phyloP scores from a whole-genome alignment of 2,113 vertebrate genomes.

The Procavia capensis region DNA sequence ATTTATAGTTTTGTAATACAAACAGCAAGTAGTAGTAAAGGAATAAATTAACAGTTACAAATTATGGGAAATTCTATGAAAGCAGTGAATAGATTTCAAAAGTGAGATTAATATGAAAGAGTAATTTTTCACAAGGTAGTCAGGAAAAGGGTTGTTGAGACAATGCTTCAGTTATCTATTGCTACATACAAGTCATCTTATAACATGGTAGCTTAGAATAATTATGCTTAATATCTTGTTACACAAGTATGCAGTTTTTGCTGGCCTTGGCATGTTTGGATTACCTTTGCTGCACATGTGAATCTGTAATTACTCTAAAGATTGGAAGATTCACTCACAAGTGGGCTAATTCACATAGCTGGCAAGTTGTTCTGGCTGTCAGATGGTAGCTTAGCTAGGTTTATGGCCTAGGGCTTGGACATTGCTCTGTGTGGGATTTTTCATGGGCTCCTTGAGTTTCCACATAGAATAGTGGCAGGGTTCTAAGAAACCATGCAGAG shows the following conservation, averaged over 20 bases:
- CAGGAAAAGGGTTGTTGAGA: not conserved
- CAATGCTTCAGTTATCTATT: not conserved
- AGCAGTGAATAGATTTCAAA: not conserved
- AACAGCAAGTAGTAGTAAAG: not conserved
- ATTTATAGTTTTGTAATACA: not conserved
- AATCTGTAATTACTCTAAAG: not conserved
- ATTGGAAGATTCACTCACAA: not conserved
- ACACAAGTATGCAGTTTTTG: not conserved
- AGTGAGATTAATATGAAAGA: not conserved
- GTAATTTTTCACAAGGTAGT: not conserved
- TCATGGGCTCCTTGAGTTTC: not conserved
- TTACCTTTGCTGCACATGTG: not conserved
- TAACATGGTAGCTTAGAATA: not conserved
- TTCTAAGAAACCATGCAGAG: not conserved
- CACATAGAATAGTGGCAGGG: not conserved
- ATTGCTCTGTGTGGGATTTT: not conserved
- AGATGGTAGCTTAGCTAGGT: not conserved
- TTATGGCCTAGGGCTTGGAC: not conserved
- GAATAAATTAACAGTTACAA: not conserved
- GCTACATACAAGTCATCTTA: not conserved
- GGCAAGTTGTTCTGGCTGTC: not conserved
- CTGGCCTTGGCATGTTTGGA: not conserved
- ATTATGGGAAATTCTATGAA: not conserved
- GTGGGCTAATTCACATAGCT: not conserved
- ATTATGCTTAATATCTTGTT: not conserved